Conservation (phyloP, 2,113 vertebrate genomes). For the Pseudopodoces humilis region DNA sequence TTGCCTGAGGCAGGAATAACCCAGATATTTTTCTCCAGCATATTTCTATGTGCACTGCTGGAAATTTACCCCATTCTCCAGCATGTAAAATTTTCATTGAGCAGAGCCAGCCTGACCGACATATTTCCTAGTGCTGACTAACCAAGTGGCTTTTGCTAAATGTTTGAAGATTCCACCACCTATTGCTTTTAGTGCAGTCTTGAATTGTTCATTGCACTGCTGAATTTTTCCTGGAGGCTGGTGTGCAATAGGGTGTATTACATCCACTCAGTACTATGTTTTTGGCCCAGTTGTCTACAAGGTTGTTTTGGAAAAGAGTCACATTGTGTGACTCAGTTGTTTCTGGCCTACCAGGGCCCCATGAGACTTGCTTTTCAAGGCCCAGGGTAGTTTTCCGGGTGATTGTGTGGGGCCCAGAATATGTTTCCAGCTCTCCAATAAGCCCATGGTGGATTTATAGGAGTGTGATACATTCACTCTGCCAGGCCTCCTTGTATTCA, state of each 20-base stretch:
- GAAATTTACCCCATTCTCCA: background rate
- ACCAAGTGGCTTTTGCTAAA: background rate
- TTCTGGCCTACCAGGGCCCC: background rate
- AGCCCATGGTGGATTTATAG: background rate
- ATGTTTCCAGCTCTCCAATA: background rate
- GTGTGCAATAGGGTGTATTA: background rate
- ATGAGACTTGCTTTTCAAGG: background rate
- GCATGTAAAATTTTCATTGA: background rate
- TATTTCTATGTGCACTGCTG: background rate
- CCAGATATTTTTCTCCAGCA: background rate
- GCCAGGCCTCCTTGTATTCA: background rate
- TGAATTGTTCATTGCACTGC: background rate
- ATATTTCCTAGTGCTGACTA: background rate
- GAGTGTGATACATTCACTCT: background rate
- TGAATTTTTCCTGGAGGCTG: background rate
- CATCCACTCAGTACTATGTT: background rate
- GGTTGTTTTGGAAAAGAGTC: background rate
- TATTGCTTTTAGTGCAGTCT: background rate
- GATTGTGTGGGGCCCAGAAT: background rate
- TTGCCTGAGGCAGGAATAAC: background rate
- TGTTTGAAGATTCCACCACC: background rate
- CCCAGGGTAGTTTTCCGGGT: background rate
- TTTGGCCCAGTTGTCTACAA: background rate
- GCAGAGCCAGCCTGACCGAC: background rate
- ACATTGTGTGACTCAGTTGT: background rate